phyloP scores from a whole-genome alignment of 2,797 vertebrate species.

The Tenualosa thibaudeaui region DNA sequence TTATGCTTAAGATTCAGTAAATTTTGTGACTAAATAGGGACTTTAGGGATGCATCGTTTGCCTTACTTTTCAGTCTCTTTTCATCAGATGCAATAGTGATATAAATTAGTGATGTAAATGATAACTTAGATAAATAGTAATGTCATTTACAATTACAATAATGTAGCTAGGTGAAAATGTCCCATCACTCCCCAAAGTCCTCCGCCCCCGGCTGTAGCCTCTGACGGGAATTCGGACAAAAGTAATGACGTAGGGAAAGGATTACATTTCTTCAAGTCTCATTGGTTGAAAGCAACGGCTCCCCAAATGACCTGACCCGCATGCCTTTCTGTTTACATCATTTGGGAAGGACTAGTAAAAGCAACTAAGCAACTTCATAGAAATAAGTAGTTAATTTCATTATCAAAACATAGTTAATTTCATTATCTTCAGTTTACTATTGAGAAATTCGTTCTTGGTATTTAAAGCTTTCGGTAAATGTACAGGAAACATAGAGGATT shows the following conservation, averaged over 20 bases:
- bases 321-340: conserved; percentile 81
- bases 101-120: not conserved
- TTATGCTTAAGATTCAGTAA: not conserved
- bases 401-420: too few relatives aligned
- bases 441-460: not conserved
- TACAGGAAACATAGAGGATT: not conserved
- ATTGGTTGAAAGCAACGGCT: conserved; percentile 59
- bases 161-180: not conserved
- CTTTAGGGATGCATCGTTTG: not conserved
- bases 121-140: too few relatives aligned
- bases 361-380: not conserved
- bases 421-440: not conserved
- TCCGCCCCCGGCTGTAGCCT: not conserved
- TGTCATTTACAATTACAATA: not conserved
- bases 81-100: not conserved
- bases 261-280: conserved; percentile 46
- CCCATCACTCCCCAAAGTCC: not conserved
- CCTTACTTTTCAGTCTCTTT: not conserved
- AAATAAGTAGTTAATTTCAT: not conserved
- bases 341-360: not conserved
- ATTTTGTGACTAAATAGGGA: not conserved
- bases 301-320: conserved; percentile 66
- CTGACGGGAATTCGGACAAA: conserved; percentile 30
- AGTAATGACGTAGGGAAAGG: conserved; percentile 35
- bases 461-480: not conserved